Conservation (phyloP, 2,888 invertebrate species). For the Chymomyza fuscimana region DNA sequence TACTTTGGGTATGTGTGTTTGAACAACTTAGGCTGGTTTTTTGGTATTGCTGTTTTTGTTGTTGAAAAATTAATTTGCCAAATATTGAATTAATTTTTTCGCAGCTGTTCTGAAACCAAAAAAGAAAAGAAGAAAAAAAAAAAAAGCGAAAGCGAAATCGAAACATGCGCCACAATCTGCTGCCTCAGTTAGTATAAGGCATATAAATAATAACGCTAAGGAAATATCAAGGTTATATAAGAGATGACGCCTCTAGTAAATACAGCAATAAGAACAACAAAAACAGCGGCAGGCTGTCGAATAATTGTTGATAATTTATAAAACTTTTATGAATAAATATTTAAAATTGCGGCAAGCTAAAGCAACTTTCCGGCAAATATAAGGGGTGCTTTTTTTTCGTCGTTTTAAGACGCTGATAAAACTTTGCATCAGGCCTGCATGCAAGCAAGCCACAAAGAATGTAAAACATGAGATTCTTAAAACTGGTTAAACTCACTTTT, state of each 20-base stretch:
- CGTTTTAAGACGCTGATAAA: too few species aligned
- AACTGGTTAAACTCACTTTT: too few species aligned
- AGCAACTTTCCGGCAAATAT: background rate
- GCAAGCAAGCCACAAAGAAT: too few species aligned
- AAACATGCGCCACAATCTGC: background rate
- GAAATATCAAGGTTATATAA: conserved; percentile 66
- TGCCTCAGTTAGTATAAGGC: background rate
- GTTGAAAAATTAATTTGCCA: conserved; percentile 21
- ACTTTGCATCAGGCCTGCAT: too few species aligned
- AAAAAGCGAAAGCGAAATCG: background rate
- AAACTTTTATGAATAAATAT: background rate
- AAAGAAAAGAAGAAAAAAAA: conserved; percentile 22
- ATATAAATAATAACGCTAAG: conserved; percentile 32
- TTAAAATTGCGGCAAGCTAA: background rate
- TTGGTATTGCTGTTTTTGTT: background rate
- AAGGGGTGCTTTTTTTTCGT: background rate
- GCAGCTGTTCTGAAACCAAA: conserved; percentile 52
- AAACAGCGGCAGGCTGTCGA: conserved; percentile 25
- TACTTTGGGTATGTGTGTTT: background rate
- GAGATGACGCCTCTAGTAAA: conserved; percentile 20
- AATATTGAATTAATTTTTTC: conserved; percentile 43
- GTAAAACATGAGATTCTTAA: too few species aligned
- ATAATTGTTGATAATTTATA: conserved; percentile 38
- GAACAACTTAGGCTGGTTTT: conserved; percentile 3
- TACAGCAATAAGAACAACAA: conserved; percentile 11